A percentile compares a stretch with the other conserved stretches of the same genome.
Conservation (phyloP, 2,888 invertebrate species). For the Sphinx pinastri region DNA sequence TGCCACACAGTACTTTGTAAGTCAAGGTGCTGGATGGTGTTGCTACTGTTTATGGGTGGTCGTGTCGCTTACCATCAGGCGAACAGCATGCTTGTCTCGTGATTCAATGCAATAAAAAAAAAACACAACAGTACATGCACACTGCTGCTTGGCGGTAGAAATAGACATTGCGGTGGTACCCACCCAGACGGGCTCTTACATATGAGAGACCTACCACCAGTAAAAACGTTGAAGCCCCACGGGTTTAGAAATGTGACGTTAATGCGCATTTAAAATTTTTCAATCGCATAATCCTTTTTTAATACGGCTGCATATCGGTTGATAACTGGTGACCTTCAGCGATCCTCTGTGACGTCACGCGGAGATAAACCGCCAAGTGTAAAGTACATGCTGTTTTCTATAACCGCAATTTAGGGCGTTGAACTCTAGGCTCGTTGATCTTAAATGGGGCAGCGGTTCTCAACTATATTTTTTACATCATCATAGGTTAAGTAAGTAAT, state of each 20-base stretch:
- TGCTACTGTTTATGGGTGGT: no score
- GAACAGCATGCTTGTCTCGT: no score
- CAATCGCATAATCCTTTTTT: background rate
- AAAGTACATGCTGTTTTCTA: background rate
- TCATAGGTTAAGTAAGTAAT: no score
- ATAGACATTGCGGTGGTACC: no score
- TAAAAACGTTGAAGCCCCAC: background rate
- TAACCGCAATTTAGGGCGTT: conserved; percentile 5
- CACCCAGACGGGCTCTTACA: no score
- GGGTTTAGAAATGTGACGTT: background rate
- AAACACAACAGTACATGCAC: no score
- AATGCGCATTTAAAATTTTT: background rate
- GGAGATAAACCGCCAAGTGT: conserved; percentile 1
- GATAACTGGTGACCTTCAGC: conserved; percentile 7
- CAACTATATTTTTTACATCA: background rate
- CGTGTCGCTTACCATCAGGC: no score
- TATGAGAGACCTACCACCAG: no score
- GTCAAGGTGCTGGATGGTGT: no score
- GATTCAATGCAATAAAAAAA: no score
- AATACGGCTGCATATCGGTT: conserved; percentile 1
- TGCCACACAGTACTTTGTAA: no score
- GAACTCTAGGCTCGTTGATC: background rate
- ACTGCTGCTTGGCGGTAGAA: no score
- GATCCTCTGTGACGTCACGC: conserved; percentile 16
- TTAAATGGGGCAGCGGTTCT: background rate